phyloP scores from a whole-genome alignment of 2,797 vertebrate genomes.

The Anolis apletophallus region DNA sequence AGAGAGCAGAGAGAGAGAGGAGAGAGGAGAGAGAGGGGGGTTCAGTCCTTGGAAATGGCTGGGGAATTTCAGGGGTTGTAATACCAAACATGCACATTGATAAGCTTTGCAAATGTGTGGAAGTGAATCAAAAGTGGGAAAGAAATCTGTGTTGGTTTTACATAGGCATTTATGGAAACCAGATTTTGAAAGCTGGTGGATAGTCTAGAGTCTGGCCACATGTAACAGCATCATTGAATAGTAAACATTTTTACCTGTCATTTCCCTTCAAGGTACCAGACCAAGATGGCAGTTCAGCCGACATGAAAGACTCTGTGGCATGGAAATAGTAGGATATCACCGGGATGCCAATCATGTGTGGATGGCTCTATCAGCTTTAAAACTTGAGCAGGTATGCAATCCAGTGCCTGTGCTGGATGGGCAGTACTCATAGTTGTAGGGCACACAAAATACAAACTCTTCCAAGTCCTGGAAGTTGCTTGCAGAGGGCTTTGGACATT shows the following conservation, averaged over 20 bases:
- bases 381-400: slow-evolving; percentile 19
- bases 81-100: no score
- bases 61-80: no score
- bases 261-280: slow-evolving; percentile 21
- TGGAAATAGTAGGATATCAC: slow-evolving; percentile 30
- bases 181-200: neutral
- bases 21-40: no score
- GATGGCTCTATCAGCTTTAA: slow-evolving; percentile 22
- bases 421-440: no score
- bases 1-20: no score
- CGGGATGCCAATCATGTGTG: slow-evolving; percentile 12
- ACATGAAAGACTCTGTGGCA: slow-evolving; percentile 20
- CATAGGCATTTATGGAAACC: neutral
- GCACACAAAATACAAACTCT: no score
- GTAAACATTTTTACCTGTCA: neutral
- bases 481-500: no score
- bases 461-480: no score
- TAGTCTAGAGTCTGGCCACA: neutral
- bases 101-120: neutral
- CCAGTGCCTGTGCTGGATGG: neutral
- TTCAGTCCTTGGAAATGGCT: no score
- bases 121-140: neutral
- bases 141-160: neutral
- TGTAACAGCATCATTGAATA: neutral
- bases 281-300: slow-evolving; percentile 27